Base-by-base conservation (phyloP, 2,113 vertebrate species). In the Rhynchomys soricoides region DNA sequence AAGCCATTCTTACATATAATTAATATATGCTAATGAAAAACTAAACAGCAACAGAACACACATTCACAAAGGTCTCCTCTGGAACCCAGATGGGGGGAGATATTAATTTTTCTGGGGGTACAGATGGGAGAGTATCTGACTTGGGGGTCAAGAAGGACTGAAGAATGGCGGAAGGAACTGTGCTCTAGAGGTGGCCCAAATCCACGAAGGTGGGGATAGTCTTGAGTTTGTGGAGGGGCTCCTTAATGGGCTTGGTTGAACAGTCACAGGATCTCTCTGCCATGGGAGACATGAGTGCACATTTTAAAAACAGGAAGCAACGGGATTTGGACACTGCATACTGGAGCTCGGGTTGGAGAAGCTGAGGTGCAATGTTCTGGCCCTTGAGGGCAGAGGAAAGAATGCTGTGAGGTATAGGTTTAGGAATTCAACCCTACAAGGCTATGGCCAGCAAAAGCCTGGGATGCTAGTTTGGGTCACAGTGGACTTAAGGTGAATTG, bases 301-400 rank as follows among this genome's bases (percentile, higher is more conserved):
- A 73, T 31, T 43, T 48, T 37, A 1, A 21, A 77, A 40, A 5
- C 3, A 77, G 45, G 9, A 78, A 22, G 24, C 45, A 26, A 43
- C 9, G 52, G 43, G 7, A 11, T 29, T 5, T 45, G 2, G 62
- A 15, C 24, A 8, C 19, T 78, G 11, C 16, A 0, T 11, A 6
- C 0, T 5, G 43, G 59, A 16, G 24, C 26, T 68, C 15, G 29
- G 22, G 5, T 7, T 4, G 13, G 45, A 31, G 10, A 59, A 68
- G 29, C 50, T 12, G n/a, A 66, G 45, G 29, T 0, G 0, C 1
- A 0, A 2, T 2, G 31, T 21, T 82, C 77, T 62, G 12, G 16
- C 6, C 9, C 15, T 26, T 52, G 26, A 24, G 31, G 91, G 45
- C 2, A 8, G 24, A 70, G 19, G 77, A 74, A 68, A 34, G 13